Evolutionary conservation across 2,888 invertebrate species (phyloP), one percentile per base, ranked within the genome.

Genomic region (Xylophagus ater): DNA sequence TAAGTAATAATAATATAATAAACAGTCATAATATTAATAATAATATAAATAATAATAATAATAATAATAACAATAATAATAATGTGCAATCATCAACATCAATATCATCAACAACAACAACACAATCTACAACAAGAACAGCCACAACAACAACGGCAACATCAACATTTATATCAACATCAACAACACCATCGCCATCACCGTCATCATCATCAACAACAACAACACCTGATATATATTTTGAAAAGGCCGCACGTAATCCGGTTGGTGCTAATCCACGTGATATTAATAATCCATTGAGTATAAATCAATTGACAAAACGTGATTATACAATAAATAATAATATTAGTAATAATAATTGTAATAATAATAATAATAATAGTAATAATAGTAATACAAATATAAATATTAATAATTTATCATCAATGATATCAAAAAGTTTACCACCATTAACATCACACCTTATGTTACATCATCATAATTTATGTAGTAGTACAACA

Each of bases 191-290:
- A 9, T 26, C 38, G 15, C 18, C 35, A 19, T 23, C 31, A 35
- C 9, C 24, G 14, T 9, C 40, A 18, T 9, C 35, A 32, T 45
- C 54, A 60, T 40, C 62, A 61, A 23, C 58, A 56, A 37, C 63
- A 62, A 36, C 60, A 60, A 40, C 65, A 56, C 38, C 69, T 13
- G 53, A 59, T 54, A 49, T 58, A 49, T 60, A 62, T 52, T 59
- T 50, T 50, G 58, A 52, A 53, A 59, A 54, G 43, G 44, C 45
- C 8, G 44, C 37, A 49, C 71, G 88, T 47, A 77, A 85, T 63
- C 89, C 89, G 28, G 87, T 89, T 41, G 89, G 89, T 43, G 87
- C 88, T 32, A 89, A 89, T 68, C 89, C 89, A 28, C 80, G 87
- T 52, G 89, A 90, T 68, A 81, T 85, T 49, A 90, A 90, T 69